These are phyloP conservation scores for Oriolus oriolus DNA, from an alignment of 2,113 vertebrate species.

Conservation along the genomic window DNA sequence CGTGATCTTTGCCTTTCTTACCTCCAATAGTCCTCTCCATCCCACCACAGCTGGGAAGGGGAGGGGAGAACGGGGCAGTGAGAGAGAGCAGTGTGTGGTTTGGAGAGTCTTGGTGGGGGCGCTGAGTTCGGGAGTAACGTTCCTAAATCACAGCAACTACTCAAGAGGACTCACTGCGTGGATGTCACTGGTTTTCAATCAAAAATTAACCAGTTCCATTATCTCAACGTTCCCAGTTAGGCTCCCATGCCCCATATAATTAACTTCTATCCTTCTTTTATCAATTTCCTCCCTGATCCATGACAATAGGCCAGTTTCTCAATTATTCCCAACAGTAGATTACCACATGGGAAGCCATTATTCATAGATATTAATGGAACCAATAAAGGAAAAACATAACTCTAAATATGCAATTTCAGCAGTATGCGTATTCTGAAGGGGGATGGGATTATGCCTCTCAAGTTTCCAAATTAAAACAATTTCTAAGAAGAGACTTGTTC, in stretches of 20 bases:
- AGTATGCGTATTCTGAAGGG: not conserved
- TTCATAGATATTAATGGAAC: not conserved
- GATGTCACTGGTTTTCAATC: not conserved
- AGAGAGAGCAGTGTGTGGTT: not conserved
- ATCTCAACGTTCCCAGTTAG: not conserved
- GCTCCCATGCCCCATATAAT: not conserved
- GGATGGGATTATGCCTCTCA: not conserved
- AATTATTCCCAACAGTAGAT: not conserved
- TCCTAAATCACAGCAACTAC: not conserved
- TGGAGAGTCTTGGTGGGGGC: not conserved
- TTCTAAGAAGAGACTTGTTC: not conserved
- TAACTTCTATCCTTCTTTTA: not conserved
- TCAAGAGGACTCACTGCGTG: not conserved
- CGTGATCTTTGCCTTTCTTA: not conserved
- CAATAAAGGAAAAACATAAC: not conserved
- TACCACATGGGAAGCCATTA: not conserved
- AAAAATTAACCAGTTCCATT: not conserved
- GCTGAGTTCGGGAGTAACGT: not conserved
- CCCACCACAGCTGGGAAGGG: not conserved
- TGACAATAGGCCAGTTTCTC: not conserved
- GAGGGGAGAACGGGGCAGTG: fast-evolving
- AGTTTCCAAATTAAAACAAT: not conserved
- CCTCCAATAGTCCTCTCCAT: not conserved
- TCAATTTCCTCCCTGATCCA: not conserved
- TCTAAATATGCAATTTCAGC: not conserved